Base-by-base conservation (phyloP, 2,113 vertebrate genomes). In the Ceyx melanurus region DNA sequence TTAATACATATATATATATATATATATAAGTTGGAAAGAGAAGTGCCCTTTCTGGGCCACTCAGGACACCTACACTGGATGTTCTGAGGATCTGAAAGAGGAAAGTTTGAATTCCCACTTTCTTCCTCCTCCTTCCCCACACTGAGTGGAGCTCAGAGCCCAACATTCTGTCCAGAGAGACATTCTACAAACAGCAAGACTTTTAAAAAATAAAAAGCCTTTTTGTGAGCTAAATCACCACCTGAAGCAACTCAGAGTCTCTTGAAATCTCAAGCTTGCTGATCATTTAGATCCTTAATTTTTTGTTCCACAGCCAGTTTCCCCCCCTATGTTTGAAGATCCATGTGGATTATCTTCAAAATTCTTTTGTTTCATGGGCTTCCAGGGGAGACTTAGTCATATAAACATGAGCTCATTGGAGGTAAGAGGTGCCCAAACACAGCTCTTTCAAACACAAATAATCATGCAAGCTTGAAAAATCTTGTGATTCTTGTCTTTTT, bases 361-460 rank as follows among this genome's bases (percentile, higher is more conserved):
- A 72, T 53, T 82, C 45, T 81, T 84, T 43, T 68, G 29, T 90
- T 86, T 92, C 54, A 60, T 84, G 64, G 74, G 45, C 58, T 90
- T 94, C 90, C 71, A 86, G 50, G 62, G 66, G 35, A 86, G 54
- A 82, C 45, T 92, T 79, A 86, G 62, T 86, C 85, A 62, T 58
- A 89, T 14, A 84, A 90, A 84, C 81, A 76, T 46, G 74, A 94
- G 81, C 70, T 92, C 61, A 84, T 84, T 46, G 75, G 66, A 86
- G 74, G 66, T 61, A 88, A 86, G 57, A 92, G 76, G 45, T 71
- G 65, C 92, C 86, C 73, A 90, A 84, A 77, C 12, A 22, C 29
- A 42, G 51, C 64, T 81, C 57, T 83, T 77, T 68, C 20, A 61
- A 90, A 84, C 70, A 75, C 57, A 74, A 94, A 53, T 42, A 61